Conservation (phyloP, 2,797 vertebrate species). For the Acridotheres tristis region DNA sequence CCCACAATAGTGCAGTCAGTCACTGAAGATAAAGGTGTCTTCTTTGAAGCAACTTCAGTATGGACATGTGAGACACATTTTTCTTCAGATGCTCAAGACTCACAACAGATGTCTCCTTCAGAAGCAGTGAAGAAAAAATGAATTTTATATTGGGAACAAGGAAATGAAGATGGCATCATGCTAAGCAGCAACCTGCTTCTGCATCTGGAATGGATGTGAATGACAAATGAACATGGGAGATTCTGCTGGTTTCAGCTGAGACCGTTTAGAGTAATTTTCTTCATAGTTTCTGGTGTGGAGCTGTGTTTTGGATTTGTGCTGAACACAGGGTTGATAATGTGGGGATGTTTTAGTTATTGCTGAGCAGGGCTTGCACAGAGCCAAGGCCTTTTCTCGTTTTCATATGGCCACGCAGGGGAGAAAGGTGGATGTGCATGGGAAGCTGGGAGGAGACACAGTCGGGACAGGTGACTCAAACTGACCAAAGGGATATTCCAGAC, state of each 20-base stretch:
- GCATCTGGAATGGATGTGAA: not conserved
- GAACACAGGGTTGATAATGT: not conserved
- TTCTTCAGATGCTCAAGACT: not conserved
- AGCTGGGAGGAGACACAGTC: not conserved
- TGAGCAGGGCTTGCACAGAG: not conserved
- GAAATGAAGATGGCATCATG: constrained; percentile 12
- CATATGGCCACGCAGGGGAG: rapidly evolving
- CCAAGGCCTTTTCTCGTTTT: not conserved
- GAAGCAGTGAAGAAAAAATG: constrained; percentile 28
- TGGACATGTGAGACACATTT: not conserved
- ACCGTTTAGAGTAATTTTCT: not conserved
- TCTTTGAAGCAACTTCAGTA: not conserved
- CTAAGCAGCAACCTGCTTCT: constrained; percentile 50
- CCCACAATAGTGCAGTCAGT: not conserved
- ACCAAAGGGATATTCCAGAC: not conserved
- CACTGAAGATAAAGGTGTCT: not conserved
- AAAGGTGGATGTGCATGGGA: rapidly evolving
- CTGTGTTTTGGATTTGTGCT: not conserved
- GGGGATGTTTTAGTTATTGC: not conserved
- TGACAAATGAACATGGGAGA: not conserved
- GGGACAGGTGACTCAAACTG: not conserved
- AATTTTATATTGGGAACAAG: not conserved
- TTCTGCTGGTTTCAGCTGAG: not conserved
- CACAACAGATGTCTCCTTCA: constrained; percentile 37
- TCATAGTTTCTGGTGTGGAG: not conserved